A percentile compares a stretch with the other conserved stretches of the same genome.
phyloP scores from a whole-genome alignment of 2,888 invertebrate genomes.

The Stegana nigrithorax region DNA sequence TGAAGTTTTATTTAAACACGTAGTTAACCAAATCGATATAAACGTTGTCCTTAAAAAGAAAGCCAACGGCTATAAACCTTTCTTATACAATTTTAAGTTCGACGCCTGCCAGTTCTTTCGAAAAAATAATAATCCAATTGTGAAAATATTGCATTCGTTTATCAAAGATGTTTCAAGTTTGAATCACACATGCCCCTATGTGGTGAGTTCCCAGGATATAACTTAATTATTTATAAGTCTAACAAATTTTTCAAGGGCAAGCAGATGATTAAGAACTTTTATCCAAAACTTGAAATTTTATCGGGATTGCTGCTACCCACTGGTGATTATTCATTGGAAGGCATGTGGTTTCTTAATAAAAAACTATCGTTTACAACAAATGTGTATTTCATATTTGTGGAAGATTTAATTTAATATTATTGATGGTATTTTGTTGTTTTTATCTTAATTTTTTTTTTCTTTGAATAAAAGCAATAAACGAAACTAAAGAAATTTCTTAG shows the following conservation, averaged over 20 bases:
- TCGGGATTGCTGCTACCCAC: neutral
- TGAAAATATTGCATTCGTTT: neutral
- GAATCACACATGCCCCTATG: slow-evolving; percentile 16
- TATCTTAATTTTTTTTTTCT: no score
- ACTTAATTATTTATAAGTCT: no score
- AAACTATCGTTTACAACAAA: neutral
- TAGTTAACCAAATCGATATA: neutral
- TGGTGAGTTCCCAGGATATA: no score
- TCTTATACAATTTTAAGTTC: neutral
- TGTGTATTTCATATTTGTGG: slow-evolving; percentile 1
- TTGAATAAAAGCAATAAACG: no score
- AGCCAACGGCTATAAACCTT: slow-evolving; percentile 10
- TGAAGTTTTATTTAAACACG: neutral
- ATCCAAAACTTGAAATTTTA: neutral
- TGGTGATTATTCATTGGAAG: neutral
- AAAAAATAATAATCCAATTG: slow-evolving; percentile 1
- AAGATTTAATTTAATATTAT: no score
- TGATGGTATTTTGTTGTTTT: no score
- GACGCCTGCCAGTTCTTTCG: neutral
- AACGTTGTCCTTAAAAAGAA: neutral
- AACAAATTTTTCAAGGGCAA: no score
- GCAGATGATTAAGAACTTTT: neutral
- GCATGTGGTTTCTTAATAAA: neutral
- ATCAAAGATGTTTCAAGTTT: slow-evolving; percentile 1
- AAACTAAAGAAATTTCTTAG: no score